phyloP scores from a whole-genome alignment of 2,888 invertebrate species.

The Tachystola acroxantha region DNA sequence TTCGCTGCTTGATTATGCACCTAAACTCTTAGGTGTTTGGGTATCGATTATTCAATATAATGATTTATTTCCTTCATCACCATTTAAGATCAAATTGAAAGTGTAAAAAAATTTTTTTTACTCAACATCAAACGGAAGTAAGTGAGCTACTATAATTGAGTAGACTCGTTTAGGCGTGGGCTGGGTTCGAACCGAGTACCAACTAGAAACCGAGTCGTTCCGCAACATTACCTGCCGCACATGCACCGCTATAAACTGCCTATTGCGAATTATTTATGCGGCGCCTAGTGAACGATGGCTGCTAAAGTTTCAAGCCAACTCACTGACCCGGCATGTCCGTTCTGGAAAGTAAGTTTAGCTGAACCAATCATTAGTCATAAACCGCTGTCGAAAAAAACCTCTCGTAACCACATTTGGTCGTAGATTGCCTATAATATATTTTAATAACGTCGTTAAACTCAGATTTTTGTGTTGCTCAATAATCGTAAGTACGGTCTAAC shows the following conservation, averaged over 20 bases:
- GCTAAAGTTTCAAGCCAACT: slow-evolving; percentile 34
- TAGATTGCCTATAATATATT: slow-evolving; percentile 23
- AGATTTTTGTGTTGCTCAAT: slow-evolving; percentile 19
- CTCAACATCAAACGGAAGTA: slow-evolving; percentile 41
- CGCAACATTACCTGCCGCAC: slow-evolving; percentile 43
- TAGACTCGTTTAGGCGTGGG: slow-evolving; percentile 48
- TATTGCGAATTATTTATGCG: slow-evolving; percentile 51
- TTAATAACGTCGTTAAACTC: slow-evolving; percentile 23
- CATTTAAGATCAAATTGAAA: too few species aligned
- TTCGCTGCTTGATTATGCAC: too few species aligned
- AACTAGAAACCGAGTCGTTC: slow-evolving; percentile 30
- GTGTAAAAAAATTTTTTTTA: too few species aligned
- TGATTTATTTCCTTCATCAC: too few species aligned
- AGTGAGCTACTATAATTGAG: slow-evolving; percentile 40
- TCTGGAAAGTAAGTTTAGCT: slow-evolving; percentile 23
- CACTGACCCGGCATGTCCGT: slow-evolving; percentile 28
- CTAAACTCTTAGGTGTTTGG: too few species aligned
- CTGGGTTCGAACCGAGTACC: slow-evolving; percentile 21
- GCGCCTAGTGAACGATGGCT: slow-evolving; percentile 40
- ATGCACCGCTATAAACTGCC: slow-evolving; percentile 30
- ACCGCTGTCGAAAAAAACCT: slow-evolving; percentile 22
- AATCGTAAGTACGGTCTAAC: too few species aligned
- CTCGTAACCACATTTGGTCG: slow-evolving; percentile 26
- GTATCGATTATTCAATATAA: too few species aligned
- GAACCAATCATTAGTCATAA: slow-evolving; percentile 22